Base-by-base conservation (phyloP, 2,888 invertebrate genomes). In the Acanthosepion esculentum region DNA sequence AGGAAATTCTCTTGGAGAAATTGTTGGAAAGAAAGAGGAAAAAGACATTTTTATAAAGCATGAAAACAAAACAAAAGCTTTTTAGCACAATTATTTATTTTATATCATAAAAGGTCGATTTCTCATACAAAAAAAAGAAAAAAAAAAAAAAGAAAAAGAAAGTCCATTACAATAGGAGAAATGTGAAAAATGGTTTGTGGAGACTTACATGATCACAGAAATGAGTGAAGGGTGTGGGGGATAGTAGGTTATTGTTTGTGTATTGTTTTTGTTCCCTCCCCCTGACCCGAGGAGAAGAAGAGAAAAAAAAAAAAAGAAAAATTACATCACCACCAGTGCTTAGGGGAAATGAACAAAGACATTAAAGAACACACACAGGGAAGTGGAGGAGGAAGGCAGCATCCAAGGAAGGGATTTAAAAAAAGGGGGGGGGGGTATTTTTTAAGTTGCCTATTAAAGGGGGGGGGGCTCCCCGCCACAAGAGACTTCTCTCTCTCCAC, bases 181-280 rank as follows among this genome's bases (percentile, higher is more conserved):
- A 92, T 92, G 50, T 92, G 92, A 92, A 48, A 48, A 48, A 92
- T 91, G 48, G 48, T 33, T 48, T 48, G 33, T 48, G 48, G 33
- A 48, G 92, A 92, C 26, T 92, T 29, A 92, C 48, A 92, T 92
- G 92, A 92, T 92, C 92, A 92, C 92, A 92, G 48, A 92, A 92
- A 92, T 92, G 92, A 92, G 50, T 92, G 50, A 41, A 91, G 48
- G 7, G 26, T 3, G n/a, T 0, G 41, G 41, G 41, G 50, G 7
- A 50, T 12, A 50, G 0, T 50, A 50, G 50, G 50, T 15, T 50
- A 12, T 50, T 50, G 8, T 50, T 50, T 50, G 50, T 50, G 50
- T 50, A 15, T 41, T 41, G 41, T 41, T 41, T 41, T 41, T 41
- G 41, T 41, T 41, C 41, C 41, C 41, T 41, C 41, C 41, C 41